A percentile compares a stretch with the other conserved stretches of the same genome.
phyloP scores from a whole-genome alignment of 2,113 vertebrate species.

The Microcebus murinus region DNA sequence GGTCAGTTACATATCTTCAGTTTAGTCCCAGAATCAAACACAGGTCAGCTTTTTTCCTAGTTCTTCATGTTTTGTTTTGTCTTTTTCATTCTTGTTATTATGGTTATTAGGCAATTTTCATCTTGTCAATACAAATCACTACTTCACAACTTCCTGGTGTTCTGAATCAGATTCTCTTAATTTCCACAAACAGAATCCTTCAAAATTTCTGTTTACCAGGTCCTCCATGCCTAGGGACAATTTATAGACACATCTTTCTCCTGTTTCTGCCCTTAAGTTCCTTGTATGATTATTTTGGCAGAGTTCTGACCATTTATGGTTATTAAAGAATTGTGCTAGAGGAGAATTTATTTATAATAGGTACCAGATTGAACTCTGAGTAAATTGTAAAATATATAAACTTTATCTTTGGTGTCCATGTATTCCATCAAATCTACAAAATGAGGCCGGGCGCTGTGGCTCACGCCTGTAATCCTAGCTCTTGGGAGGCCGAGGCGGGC shows the following conservation, averaged over 20 bases:
- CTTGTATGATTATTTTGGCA: background rate
- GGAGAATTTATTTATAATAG: background rate
- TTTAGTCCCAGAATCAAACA: slow-evolving; percentile 30
- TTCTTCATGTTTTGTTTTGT: background rate
- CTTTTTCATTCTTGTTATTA: background rate
- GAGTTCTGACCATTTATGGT: background rate
- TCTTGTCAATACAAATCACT: background rate
- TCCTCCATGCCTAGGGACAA: background rate
- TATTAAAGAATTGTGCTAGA: background rate
- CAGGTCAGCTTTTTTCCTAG: background rate
- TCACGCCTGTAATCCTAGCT: too few relatives aligned
- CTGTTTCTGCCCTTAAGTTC: background rate
- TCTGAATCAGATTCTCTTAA: background rate
- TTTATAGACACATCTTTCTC: background rate
- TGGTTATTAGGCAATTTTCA: background rate
- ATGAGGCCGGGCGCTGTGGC: too few relatives aligned
- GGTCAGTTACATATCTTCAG: background rate
- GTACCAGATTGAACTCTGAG: background rate
- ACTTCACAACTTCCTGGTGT: background rate
- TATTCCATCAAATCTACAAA: background rate
- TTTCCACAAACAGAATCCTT: background rate
- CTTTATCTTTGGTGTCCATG: background rate
- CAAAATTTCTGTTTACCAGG: background rate
- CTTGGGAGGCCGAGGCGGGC: too few relatives aligned
- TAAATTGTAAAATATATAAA: background rate